These are phyloP conservation scores for Gobiocypris rarus DNA, from an alignment of 2,113 vertebrate genomes.

Conservation along the genomic window DNA sequence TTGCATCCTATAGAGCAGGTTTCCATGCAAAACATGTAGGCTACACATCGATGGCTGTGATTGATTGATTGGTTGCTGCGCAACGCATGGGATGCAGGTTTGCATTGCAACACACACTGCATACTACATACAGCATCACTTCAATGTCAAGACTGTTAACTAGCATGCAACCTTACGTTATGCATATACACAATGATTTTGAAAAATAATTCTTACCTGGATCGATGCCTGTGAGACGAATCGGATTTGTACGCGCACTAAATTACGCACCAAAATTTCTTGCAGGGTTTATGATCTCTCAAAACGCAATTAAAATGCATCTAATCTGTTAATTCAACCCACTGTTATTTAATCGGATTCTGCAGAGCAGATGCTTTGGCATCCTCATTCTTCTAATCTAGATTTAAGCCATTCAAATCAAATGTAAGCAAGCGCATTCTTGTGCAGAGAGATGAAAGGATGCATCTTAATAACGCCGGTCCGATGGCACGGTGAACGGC, in stretches of 20 bases:
- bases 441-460: not conserved
- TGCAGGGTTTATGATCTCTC: not conserved
- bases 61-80: conserved; percentile 39
- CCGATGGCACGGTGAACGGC: not conserved
- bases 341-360: not conserved
- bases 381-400: not conserved
- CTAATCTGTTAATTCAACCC: not conserved
- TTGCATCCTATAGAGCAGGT: not conserved
- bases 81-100: conserved; percentile 18
- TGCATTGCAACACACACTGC: not conserved
- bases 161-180: not conserved
- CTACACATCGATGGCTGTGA: conserved; percentile 24
- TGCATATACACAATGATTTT: not conserved
- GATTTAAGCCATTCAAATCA: not conserved
- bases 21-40: conserved; percentile 4
- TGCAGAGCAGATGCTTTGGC: not conserved
- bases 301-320: not conserved
- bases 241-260: not conserved
- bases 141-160: not conserved
- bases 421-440: not conserved
- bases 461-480: not conserved
- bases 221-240: not conserved
- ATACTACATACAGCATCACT: no score
- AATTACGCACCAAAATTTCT: not conserved
- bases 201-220: conserved; percentile 9